Evolutionary conservation across 2,888 invertebrate genomes (phyloP).

Genomic region (Morinoia aosen): DNA sequence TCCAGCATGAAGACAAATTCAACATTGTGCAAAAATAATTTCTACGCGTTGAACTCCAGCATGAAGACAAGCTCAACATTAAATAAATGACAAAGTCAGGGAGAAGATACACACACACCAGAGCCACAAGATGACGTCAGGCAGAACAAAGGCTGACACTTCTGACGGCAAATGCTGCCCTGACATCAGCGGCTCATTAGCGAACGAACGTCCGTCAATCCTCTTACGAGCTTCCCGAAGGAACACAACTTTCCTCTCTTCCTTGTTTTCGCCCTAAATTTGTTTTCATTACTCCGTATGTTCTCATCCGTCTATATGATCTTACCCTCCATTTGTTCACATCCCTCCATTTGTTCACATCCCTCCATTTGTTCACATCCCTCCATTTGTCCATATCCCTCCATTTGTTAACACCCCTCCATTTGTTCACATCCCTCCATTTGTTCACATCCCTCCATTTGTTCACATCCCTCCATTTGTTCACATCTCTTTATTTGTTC

Average conservation of each 20-base stretch:
- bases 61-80: background rate
- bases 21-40: background rate
- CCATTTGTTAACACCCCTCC: too few relatives aligned
- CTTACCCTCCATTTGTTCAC: background rate
- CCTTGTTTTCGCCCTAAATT: background rate
- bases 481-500: too few relatives aligned
- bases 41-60: background rate
- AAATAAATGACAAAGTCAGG: too few relatives aligned
- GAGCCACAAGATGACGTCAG: too few relatives aligned
- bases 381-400: too few relatives aligned
- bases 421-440: too few relatives aligned
- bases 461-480: too few relatives aligned
- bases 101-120: too few relatives aligned
- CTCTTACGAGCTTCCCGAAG: background rate
- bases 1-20: background rate
- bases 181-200: background rate
- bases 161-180: background rate
- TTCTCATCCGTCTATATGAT: background rate
- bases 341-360: too few relatives aligned
- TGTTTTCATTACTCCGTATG: background rate
- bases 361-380: too few relatives aligned
- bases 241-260: background rate
- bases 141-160: background rate
- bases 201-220: constrained; percentile 16
- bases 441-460: too few relatives aligned